These are phyloP conservation scores for Conistra vaccinii DNA, from an alignment of 2,888 invertebrate species.

Conservation along the genomic window DNA sequence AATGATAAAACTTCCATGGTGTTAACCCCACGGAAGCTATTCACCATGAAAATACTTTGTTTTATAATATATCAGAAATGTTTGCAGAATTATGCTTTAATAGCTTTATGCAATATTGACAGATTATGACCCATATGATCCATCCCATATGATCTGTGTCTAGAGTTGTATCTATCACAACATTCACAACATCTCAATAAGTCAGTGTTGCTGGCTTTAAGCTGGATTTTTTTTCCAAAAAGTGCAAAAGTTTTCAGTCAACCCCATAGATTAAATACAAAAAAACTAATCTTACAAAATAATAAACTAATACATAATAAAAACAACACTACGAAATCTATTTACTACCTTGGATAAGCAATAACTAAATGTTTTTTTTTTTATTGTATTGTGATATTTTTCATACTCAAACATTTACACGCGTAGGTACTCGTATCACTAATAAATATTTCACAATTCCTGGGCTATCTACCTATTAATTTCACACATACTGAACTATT, in stretches of 20 bases:
- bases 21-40: too few relatives aligned
- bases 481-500: constrained; percentile 13
- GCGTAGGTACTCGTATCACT: too few relatives aligned
- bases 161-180: not conserved
- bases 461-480: constrained; percentile 7
- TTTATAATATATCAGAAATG: not conserved
- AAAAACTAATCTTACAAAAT: too few relatives aligned
- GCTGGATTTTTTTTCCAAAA: not conserved
- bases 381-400: too few relatives aligned
- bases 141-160: not conserved
- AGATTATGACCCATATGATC: not conserved
- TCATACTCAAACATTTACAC: not conserved
- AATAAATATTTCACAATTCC: constrained; percentile 14
- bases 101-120: not conserved
- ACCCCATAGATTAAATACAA: too few relatives aligned
- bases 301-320: too few relatives aligned
- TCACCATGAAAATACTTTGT: not conserved
- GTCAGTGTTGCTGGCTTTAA: not conserved
- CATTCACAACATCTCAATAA: not conserved
- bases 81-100: not conserved
- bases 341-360: too few relatives aligned
- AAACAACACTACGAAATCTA: too few relatives aligned
- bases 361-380: too few relatives aligned
- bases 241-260: too few relatives aligned
- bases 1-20: not conserved